phyloP scores from a whole-genome alignment of 1,140 invertebrate genomes.

The Drosophila nikananu region DNA sequence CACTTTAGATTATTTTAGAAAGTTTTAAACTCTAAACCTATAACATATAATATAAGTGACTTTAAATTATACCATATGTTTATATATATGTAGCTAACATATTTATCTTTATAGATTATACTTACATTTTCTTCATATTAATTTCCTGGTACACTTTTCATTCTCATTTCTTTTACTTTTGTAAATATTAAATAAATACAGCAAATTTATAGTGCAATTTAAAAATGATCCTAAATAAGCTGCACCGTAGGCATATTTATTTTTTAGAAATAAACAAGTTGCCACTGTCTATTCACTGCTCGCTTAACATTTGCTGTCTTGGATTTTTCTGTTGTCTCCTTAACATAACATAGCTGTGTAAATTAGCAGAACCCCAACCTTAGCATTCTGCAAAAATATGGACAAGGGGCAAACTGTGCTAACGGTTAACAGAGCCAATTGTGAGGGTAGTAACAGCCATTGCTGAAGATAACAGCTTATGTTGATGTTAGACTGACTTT shows the following conservation, averaged over 20 bases:
- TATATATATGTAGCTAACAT: not conserved
- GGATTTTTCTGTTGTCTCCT: not conserved
- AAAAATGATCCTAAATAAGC: not conserved
- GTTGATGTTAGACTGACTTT: not conserved
- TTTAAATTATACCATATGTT: not conserved
- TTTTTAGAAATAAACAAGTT: not conserved
- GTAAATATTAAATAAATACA: not conserved
- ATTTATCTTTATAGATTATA: not conserved
- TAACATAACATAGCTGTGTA: not conserved
- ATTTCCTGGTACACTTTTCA: not conserved
- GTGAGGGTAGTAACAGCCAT: slow-evolving; percentile 18
- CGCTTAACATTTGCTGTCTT: not conserved
- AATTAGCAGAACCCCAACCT: not conserved
- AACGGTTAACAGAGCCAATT: slow-evolving; percentile 61
- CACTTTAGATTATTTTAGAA: no score
- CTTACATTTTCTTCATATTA: not conserved
- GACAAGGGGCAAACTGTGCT: slow-evolving; percentile 52
- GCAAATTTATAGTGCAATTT: not conserved
- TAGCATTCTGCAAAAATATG: slow-evolving; percentile 11
- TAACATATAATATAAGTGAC: not conserved
- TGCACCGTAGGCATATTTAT: no score
- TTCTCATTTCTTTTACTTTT: not conserved
- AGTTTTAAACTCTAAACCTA: not conserved
- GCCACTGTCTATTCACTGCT: not conserved
- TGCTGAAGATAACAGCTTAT: not conserved